Conservation (phyloP, 1,140 invertebrate genomes). For the Aethina tumida region DNA sequence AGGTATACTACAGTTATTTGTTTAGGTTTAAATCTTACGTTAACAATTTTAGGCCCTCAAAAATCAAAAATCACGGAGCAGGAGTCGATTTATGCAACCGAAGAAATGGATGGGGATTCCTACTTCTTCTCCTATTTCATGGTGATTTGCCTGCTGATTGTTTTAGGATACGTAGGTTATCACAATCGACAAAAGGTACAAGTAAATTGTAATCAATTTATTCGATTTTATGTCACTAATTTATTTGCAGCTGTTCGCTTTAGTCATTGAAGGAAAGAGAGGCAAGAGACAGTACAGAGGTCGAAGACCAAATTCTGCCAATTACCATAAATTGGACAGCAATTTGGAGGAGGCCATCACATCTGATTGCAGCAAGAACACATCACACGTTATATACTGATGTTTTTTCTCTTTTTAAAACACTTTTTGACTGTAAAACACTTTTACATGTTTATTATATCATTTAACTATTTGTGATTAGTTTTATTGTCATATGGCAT, state of each 20-base stretch:
- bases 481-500: too few species aligned
- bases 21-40: too few species aligned
- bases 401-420: conserved; percentile 2
- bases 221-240: neutral
- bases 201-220: neutral
- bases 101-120: conserved; percentile 35
- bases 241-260: conserved; percentile 43
- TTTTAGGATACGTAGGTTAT: conserved; percentile 51
- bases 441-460: too few species aligned
- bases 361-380: conserved; percentile 37
- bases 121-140: conserved; percentile 57
- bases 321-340: conserved; percentile 50
- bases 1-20: too few species aligned
- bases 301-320: conserved; percentile 46
- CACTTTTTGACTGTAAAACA: too few species aligned
- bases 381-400: conserved; percentile 34
- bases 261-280: conserved; percentile 45
- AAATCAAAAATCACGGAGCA: too few species aligned
- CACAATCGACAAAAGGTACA: conserved; percentile 61
- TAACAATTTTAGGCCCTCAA: too few species aligned
- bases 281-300: conserved; percentile 37
- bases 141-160: conserved; percentile 45
- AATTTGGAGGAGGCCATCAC: conserved; percentile 53
- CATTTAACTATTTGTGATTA: too few species aligned
- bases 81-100: too few species aligned